Percentiles rank a stretch among this genome's conserved stretches.
Evolutionary conservation across 2,113 vertebrate genomes (phyloP).

Genomic region (Neogale vison): DNA sequence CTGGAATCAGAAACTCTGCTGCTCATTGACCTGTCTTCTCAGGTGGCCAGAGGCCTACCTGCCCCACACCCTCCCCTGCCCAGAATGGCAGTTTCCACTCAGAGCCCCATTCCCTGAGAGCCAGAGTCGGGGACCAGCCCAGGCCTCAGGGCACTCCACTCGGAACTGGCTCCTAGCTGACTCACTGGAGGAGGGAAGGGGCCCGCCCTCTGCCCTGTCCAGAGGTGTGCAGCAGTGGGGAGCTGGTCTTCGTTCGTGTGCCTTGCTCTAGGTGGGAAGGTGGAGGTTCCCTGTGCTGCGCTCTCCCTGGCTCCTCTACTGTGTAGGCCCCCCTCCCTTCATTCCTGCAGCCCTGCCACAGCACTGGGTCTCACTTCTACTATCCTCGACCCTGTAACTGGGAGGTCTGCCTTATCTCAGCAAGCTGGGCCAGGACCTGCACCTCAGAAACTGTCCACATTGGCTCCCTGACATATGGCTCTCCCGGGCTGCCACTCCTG

Average conservation of each 20-base stretch:
- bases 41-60: background rate
- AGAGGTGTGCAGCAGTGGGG: too few species aligned
- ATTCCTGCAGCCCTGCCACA: background rate
- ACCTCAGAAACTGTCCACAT: too few species aligned
- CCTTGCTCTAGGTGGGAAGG: background rate
- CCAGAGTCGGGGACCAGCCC: background rate
- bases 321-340: background rate
- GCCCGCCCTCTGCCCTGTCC: too few species aligned
- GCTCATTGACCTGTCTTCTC: background rate
- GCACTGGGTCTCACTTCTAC: background rate
- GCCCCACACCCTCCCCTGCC: background rate
- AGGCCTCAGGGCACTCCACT: background rate
- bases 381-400: background rate
- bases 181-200: too few species aligned
- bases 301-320: background rate
- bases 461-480: background rate
- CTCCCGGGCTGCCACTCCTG: background rate
- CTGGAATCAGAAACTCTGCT: background rate
- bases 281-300: background rate
- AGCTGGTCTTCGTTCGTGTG: background rate
- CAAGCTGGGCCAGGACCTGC: background rate
- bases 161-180: background rate
- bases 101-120: background rate
- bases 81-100: background rate
- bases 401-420: rapidly evolving